A percentile compares a stretch with the other conserved stretches of the same genome.
Conservation (phyloP, 2,113 vertebrate genomes). For the Struthidea cinerea region DNA sequence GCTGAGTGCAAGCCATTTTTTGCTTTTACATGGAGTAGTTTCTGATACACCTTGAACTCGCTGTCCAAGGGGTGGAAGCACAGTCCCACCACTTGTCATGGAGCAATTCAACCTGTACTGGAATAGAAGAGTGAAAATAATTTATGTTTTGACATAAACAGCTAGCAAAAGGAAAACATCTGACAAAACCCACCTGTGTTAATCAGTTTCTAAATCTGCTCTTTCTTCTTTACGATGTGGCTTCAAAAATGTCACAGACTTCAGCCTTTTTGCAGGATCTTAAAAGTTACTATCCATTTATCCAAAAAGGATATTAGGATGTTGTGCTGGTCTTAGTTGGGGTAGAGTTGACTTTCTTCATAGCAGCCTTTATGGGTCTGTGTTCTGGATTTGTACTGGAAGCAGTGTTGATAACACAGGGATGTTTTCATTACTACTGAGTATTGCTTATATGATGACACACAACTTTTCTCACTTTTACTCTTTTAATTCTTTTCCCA, state of each 20-base stretch:
- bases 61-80: neutral
- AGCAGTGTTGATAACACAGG: neutral
- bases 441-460: too few species aligned
- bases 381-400: neutral
- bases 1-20: neutral
- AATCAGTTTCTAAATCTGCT: neutral
- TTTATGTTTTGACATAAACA: too few species aligned
- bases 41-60: neutral
- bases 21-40: neutral
- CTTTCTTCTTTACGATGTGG: neutral
- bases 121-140: neutral
- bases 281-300: neutral
- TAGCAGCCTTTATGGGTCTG: neutral
- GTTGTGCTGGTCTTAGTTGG: neutral
- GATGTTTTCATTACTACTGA: rapidly evolving
- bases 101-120: neutral
- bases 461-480: neutral
- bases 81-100: neutral
- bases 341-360: neutral
- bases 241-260: neutral
- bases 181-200: neutral
- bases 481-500: neutral
- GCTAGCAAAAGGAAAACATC: neutral
- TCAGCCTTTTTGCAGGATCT: neutral
- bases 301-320: neutral